Evolutionary conservation across 1,140 invertebrate genomes (phyloP).

Genomic region (Drosophila albomicans): DNA sequence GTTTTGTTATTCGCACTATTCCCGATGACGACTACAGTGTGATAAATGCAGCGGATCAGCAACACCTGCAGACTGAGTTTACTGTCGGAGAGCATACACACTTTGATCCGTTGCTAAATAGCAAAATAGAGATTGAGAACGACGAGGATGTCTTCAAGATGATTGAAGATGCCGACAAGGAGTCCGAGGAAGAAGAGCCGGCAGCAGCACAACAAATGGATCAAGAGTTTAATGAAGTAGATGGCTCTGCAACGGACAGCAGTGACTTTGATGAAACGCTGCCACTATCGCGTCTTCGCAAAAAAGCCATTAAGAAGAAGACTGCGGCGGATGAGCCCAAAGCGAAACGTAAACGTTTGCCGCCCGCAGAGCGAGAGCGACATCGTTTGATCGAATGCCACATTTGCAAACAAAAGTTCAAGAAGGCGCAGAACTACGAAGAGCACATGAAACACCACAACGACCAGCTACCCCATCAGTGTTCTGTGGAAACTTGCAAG

Average conservation of each 20-base stretch:
- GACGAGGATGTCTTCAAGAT: conserved; percentile 82
- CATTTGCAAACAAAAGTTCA: conserved; percentile 77
- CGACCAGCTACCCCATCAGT: conserved; percentile 73
- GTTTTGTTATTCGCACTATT: neutral
- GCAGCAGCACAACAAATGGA: conserved; percentile 12
- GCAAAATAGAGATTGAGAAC: conserved; percentile 79
- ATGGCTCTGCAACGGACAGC: conserved; percentile 47
- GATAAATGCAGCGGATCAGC: conserved; percentile 20
- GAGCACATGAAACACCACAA: conserved; percentile 82
- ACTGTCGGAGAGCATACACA: neutral
- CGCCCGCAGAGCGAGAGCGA: conserved; percentile 50
- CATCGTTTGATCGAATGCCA: conserved; percentile 70
- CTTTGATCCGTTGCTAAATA: conserved; percentile 26
- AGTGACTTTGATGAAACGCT: conserved; percentile 69
- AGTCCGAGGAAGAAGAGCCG: conserved; percentile 43
- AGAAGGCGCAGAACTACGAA: conserved; percentile 65
- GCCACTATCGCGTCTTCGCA: conserved; percentile 54
- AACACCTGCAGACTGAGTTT: no score
- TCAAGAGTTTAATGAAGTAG: conserved; percentile 26
- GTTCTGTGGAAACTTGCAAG: conserved; percentile 63
- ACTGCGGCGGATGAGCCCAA: conserved; percentile 2
- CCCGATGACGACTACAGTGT: conserved; percentile 28
- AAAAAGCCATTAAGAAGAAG: conserved; percentile 15
- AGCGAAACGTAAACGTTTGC: conserved; percentile 56
- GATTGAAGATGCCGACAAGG: conserved; percentile 73